Percentiles rank a stretch among this genome's conserved stretches.
These are phyloP conservation scores for Cotesia chilonis DNA, from an alignment of 1,140 invertebrate species.

Conservation along the genomic window DNA sequence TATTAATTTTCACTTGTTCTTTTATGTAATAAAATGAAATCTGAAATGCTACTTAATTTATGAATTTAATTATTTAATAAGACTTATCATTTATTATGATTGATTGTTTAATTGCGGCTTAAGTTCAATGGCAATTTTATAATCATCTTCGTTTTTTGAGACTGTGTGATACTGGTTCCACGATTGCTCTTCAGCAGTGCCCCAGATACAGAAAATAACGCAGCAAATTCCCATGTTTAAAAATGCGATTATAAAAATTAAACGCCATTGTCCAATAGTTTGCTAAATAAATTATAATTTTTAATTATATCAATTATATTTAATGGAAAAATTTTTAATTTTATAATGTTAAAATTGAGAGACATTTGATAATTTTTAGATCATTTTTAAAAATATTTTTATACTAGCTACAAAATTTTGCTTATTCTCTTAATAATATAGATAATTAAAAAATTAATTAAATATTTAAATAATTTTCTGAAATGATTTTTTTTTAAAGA, in stretches of 20 bases:
- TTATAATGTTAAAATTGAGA: too few species aligned
- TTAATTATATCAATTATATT: conserved; percentile 1
- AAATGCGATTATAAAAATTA: conserved; percentile 71
- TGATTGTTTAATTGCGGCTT: neutral
- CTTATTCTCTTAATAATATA: too few species aligned
- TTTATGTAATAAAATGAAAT: conserved; percentile 21
- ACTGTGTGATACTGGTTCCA: conserved; percentile 67
- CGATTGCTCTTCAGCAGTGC: conserved; percentile 70
- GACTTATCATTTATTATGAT: neutral
- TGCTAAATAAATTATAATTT: conserved; percentile 65
- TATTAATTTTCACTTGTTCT: conserved; percentile 25
- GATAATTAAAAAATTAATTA: too few species aligned
- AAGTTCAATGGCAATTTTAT: neutral
- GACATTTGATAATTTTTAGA: too few species aligned
- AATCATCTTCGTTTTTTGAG: conserved; percentile 28
- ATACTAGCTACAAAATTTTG: too few species aligned
- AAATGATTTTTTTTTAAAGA: too few species aligned
- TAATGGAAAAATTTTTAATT: neutral
- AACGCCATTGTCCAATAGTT: conserved; percentile 73
- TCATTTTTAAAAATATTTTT: neutral
- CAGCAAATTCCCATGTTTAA: conserved; percentile 66
- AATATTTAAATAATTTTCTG: too few species aligned
- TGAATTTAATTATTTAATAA: neutral
- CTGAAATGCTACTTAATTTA: conserved; percentile 5
- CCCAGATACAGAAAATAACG: conserved; percentile 67